Evolutionary conservation across 2,888 invertebrate species (phyloP).

Genomic region (Cosmia pyralina): DNA sequence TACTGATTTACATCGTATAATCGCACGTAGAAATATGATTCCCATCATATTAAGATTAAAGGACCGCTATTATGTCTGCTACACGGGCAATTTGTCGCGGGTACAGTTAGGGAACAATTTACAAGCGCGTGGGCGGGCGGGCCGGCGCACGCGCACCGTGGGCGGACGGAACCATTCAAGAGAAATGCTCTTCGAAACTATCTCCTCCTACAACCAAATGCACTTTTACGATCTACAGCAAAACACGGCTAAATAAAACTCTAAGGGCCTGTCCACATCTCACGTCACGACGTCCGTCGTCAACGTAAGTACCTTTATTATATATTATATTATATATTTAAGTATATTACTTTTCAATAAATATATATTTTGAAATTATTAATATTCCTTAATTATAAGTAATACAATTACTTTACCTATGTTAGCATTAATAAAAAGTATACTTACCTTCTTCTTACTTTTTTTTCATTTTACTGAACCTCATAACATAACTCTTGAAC

Average conservation of each 20-base stretch:
- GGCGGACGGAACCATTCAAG: slow-evolving; percentile 83
- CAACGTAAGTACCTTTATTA: too few species aligned
- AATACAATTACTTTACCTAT: too few species aligned
- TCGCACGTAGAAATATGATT: slow-evolving; percentile 61
- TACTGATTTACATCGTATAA: slow-evolving; percentile 36
- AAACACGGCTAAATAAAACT: slow-evolving; percentile 79
- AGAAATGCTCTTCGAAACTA: slow-evolving; percentile 78
- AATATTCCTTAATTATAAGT: too few species aligned
- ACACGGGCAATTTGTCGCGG: slow-evolving; percentile 83
- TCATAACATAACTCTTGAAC: too few species aligned
- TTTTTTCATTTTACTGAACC: too few species aligned
- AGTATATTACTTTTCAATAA: too few species aligned
- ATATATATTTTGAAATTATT: too few species aligned
- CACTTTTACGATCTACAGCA: slow-evolving; percentile 80
- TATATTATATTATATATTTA: too few species aligned
- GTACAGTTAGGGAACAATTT: slow-evolving; percentile 86
- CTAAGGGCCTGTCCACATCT: too few species aligned
- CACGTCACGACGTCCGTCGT: too few species aligned
- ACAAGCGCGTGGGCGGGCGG: slow-evolving; percentile 84
- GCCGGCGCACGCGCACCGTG: slow-evolving; percentile 77
- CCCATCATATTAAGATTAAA: slow-evolving; percentile 77
- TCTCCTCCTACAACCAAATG: slow-evolving; percentile 79
- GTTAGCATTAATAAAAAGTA: too few species aligned
- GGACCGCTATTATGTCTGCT: slow-evolving; percentile 73
- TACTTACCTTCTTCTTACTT: too few species aligned